Base-by-base conservation (phyloP, 2,113 vertebrate species). In the Amphiprion percula region DNA sequence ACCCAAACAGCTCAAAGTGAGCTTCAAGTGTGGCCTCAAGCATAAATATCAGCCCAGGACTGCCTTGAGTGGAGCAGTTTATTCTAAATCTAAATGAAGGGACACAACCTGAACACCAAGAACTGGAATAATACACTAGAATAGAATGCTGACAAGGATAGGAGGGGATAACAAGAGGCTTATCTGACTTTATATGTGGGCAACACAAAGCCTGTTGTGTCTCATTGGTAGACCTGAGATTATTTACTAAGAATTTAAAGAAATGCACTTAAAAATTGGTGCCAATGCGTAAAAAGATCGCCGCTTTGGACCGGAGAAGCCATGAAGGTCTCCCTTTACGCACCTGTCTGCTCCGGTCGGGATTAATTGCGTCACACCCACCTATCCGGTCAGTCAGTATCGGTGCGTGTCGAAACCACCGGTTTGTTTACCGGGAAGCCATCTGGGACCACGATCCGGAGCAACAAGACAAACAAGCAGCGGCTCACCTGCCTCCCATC, bases 361-460 rank as follows among this genome's bases (percentile, higher is more conserved):
- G 66, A 41, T 70, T 52, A 33, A 5, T 69, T 90, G 79, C 91
- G 92, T 94, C 93, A 95, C 92, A 94, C 93, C 76, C 91, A 93
- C 92, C 84, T 79, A 58, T 86, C 87, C 71, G 69, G 88, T 93
- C 87, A 74, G 82, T 65, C 92, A 84, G 94, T 94, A 92, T 95
- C 94, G 90, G 88, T 91, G 87, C 37, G 80, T 79, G 85, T 87
- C 91, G 92, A 94, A 94, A 94, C 93, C 90, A 68, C 79, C 16
- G 49, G 41, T 2, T 70, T 75, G 74, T 77, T 87, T 87, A 80
- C 91, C 63, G 39, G n/a, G 33, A 37, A 33, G 71, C 28, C 37
- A 15, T 37, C 24, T 2, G 33, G 12, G 73, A 59, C 53, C 75
- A 64, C 56, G 58, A 76, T 71, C 73, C 74, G 1, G 17, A 39